Conservation (phyloP, 2,797 vertebrate genomes). For the Sebastes oblongus region DNA sequence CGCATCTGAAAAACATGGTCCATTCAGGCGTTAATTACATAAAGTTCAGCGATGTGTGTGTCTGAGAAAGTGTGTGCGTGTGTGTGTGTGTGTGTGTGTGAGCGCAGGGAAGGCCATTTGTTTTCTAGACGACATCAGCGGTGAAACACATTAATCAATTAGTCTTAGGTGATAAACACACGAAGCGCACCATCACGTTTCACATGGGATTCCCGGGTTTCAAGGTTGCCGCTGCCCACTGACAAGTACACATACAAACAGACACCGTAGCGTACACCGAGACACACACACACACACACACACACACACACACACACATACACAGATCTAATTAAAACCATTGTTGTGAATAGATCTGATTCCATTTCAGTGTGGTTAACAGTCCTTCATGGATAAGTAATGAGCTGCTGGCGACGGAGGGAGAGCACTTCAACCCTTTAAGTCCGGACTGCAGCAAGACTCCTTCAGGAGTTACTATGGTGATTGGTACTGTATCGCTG, state of each 20-base stretch:
- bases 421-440: slow-evolving; percentile 63
- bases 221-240: slow-evolving; percentile 70
- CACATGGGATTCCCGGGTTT: slow-evolving; percentile 68
- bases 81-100: slow-evolving; percentile 10
- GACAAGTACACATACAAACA: slow-evolving; percentile 45
- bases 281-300: slow-evolving; percentile 13
- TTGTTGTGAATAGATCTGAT: slow-evolving; percentile 78
- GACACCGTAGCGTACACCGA: neutral
- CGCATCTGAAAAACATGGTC: slow-evolving; percentile 71
- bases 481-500: slow-evolving; percentile 47
- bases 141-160: slow-evolving; percentile 80
- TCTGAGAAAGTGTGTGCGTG: neutral
- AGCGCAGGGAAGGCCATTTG: slow-evolving; percentile 63
- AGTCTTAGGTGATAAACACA: slow-evolving; percentile 78
- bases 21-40: slow-evolving; percentile 75
- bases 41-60: slow-evolving; percentile 69
- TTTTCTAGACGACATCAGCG: slow-evolving; percentile 73
- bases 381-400: slow-evolving; percentile 81
- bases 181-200: slow-evolving; percentile 60
- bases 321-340: slow-evolving; percentile 77
- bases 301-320: slow-evolving; percentile 7
- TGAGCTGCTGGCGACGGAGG: slow-evolving; percentile 64
- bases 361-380: slow-evolving; percentile 79
- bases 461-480: slow-evolving; percentile 58
- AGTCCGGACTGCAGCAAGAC: slow-evolving; percentile 56